Base-by-base conservation (phyloP, 2,888 invertebrate genomes). In the Polylopha cassiicola region DNA sequence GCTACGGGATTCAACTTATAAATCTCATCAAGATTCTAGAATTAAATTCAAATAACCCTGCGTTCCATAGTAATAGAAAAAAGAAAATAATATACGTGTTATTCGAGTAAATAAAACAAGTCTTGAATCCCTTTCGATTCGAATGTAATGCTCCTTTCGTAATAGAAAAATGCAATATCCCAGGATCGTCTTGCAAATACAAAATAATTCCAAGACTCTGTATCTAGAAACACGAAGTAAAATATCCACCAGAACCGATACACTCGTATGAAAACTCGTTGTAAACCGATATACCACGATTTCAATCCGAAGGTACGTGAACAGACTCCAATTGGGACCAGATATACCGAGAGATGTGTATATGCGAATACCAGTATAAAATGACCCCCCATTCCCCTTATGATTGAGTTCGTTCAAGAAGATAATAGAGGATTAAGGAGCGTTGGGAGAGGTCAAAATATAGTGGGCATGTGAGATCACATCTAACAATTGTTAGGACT, bases 261-360 rank as follows among this genome's bases (percentile, higher is more conserved):
- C 32, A 44, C 43, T 47, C 45, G 43, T 43, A 47, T 46, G 53
- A 48, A 52, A 55, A 55, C 55, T 53, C 55, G 53, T 60, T 56
- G 59, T 53, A 53, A 58, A 61, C 55, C 53, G 58, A 64, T 64
- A 59, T 52, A 58, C 51, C 53, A 59, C 58, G 60, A 66, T 68
- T 65, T 62, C 60, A 64, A 64, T 66, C 50, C 48, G 34, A 37
- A 47, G 56, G 60, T 58, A 60, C 61, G 60, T 60, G 62, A 50
- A 59, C 48, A 43, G 64, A 63, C 57, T 43, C 26, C 32, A 38
- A 43, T 43, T 43, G 43, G 43, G 29, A 33, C 32, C 38, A 29
- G 20, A 42, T 32, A 42, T 42, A 42, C 16, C 31, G 20, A 32
- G 7, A 27, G 30, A 42, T 28, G 27, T 32, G 22, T 42, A 18